phyloP scores from a whole-genome alignment of 2,888 invertebrate species.

The Erebia aethiops region DNA sequence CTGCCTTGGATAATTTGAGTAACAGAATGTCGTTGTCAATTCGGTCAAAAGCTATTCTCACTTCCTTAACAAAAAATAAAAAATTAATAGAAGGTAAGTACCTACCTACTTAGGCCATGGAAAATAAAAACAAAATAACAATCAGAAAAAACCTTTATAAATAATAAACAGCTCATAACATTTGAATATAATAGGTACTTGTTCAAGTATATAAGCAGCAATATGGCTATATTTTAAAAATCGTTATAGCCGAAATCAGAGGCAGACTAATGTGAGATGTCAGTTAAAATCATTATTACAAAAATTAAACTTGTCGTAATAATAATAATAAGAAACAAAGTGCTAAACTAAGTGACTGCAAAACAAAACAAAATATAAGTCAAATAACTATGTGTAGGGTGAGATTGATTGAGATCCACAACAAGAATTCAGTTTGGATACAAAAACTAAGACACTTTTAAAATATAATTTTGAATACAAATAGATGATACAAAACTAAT shows the following conservation, averaged over 20 bases:
- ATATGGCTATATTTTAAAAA: not conserved
- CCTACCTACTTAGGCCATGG: conserved; percentile 1
- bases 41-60: too few species aligned
- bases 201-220: not conserved
- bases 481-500: not conserved
- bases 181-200: not conserved
- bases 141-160: conserved; percentile 1
- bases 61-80: too few species aligned
- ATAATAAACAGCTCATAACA: conserved; percentile 4
- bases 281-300: not conserved
- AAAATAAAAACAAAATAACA: conserved; percentile 21
- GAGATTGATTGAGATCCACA: not conserved
- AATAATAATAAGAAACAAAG: not conserved
- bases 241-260: not conserved
- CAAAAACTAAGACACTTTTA: too few species aligned
- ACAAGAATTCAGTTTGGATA: too few species aligned
- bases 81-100: too few species aligned
- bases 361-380: conserved; percentile 3
- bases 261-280: not conserved
- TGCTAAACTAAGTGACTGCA: not conserved
- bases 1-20: too few species aligned
- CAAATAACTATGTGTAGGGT: conserved; percentile 9
- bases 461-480: not conserved
- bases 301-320: not conserved
- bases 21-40: too few species aligned